These are phyloP conservation scores for Globodera ellingtonae DNA, from an alignment of 1,140 invertebrate genomes.

Conservation along the genomic window DNA sequence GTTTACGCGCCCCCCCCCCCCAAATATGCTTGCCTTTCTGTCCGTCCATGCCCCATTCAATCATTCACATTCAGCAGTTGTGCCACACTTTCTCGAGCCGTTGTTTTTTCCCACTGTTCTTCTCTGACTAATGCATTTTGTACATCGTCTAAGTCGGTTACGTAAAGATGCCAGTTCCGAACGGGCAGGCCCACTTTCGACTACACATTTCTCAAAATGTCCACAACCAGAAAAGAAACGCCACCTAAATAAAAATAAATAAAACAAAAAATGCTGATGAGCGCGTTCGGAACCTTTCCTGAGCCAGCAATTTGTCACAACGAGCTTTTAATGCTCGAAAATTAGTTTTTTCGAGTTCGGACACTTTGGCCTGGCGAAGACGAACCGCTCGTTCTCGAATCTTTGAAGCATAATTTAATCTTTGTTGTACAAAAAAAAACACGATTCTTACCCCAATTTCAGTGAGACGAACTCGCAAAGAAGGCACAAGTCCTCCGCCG, in stretches of 20 bases:
- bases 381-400: not conserved
- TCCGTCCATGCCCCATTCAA: too few species aligned
- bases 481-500: not conserved
- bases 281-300: not conserved
- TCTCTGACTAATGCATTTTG: conserved; percentile 22
- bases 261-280: not conserved
- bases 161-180: conserved; percentile 38
- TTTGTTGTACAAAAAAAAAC: too few species aligned
- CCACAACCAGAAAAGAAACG: conserved; percentile 43
- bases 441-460: conserved; percentile 13
- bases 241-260: not conserved
- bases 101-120: not conserved
- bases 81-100: not conserved
- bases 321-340: conserved; percentile 26
- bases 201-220: conserved; percentile 40
- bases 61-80: too few species aligned
- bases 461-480: conserved; percentile 10
- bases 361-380: conserved; percentile 26
- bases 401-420: conserved; percentile 15
- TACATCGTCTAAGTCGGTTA: conserved; percentile 39
- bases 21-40: too few species aligned
- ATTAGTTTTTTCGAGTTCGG: conserved; percentile 1
- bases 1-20: too few species aligned
- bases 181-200: conserved; percentile 42
- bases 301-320: conserved; percentile 23